Evolutionary conservation across 2,888 invertebrate species (phyloP).

Genomic region (Eupithecia exiguata): DNA sequence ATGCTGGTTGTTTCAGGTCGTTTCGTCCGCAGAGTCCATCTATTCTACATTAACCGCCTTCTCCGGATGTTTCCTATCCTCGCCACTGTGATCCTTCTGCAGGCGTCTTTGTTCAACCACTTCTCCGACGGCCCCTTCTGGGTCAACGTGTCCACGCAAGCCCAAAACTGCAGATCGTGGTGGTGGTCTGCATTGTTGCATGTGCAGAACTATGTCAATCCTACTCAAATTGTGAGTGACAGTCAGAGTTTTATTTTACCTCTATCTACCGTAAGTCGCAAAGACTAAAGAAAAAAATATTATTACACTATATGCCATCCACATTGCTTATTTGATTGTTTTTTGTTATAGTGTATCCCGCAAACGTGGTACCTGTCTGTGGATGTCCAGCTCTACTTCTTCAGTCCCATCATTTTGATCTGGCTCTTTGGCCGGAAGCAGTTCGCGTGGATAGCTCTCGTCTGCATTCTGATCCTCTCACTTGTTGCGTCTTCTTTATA

Average conservation of each 20-base stretch:
- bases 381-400: constrained; percentile 62
- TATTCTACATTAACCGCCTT: constrained; percentile 61
- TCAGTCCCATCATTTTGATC: constrained; percentile 58
- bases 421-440: constrained; percentile 55
- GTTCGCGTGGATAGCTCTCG: constrained; percentile 54
- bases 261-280: not conserved
- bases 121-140: constrained; percentile 67
- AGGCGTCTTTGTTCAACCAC: constrained; percentile 58
- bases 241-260: not conserved
- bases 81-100: constrained; percentile 56
- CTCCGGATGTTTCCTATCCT: constrained; percentile 64
- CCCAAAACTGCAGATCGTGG: constrained; percentile 63
- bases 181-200: constrained; percentile 81
- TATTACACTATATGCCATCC: not conserved
- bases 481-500: constrained; percentile 55
- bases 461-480: constrained; percentile 48
- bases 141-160: constrained; percentile 65
- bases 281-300: not conserved
- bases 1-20: constrained; percentile 51
- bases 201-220: constrained; percentile 76
- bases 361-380: constrained; percentile 69
- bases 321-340: not conserved
- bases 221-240: constrained; percentile 52
- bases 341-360: constrained; percentile 57
- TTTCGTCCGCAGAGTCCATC: constrained; percentile 55